These are phyloP conservation scores for Lasioglossum marginatum DNA, from an alignment of 2,888 invertebrate species.

Conservation along the genomic window DNA sequence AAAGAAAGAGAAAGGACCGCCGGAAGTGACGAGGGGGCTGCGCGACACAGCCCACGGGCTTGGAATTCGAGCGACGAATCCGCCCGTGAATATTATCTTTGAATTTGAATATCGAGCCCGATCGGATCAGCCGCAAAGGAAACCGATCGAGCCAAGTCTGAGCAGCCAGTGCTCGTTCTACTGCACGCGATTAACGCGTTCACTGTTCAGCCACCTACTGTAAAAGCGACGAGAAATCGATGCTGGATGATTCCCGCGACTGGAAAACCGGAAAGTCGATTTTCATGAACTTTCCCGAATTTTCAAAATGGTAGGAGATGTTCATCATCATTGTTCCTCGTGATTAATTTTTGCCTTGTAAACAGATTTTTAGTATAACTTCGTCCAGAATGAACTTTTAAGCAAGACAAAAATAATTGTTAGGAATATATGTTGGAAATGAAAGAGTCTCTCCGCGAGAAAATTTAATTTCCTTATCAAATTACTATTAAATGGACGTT, in stretches of 20 bases:
- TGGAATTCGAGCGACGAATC: conserved; percentile 40
- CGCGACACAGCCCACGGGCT: conserved; percentile 11
- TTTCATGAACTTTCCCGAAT: not conserved
- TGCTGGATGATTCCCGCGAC: not conserved
- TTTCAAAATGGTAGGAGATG: not conserved
- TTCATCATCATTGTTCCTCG: not conserved
- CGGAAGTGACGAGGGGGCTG: conserved; percentile 7
- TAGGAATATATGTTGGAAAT: not conserved
- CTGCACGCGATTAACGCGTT: conserved; percentile 3
- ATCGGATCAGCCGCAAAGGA: conserved; percentile 16
- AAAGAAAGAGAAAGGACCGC: not conserved
- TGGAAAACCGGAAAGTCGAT: not conserved
- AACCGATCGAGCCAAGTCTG: conserved; percentile 6
- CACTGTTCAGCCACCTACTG: not conserved
- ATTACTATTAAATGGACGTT: not conserved
- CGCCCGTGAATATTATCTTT: conserved; percentile 18
- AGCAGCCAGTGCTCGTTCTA: conserved; percentile 4
- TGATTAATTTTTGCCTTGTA: no score
- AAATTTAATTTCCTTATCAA: not conserved
- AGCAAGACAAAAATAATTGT: not conserved
- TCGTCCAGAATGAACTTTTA: no score
- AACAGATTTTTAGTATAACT: no score
- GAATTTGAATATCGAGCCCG: conserved; percentile 18
- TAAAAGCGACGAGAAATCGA: not conserved
- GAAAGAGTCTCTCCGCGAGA: not conserved